A percentile compares a stretch with the other conserved stretches of the same genome.
Evolutionary conservation across 2,888 invertebrate species (phyloP).

Genomic region (Platypus cylindrus): DNA sequence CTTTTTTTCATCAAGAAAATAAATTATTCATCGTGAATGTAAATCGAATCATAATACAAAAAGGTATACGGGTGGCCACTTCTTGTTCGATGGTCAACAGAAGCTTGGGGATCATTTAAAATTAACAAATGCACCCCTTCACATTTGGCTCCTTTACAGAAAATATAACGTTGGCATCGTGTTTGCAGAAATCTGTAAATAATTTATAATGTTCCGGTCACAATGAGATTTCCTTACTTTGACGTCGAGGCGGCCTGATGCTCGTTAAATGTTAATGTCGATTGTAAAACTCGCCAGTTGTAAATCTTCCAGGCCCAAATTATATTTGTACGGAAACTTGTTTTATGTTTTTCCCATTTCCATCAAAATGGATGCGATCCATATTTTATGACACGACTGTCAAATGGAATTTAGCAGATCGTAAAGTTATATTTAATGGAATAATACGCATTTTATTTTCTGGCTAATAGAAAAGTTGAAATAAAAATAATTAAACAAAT

Average conservation of each 20-base stretch:
- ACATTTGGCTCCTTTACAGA: slow-evolving; percentile 2
- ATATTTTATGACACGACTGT: slow-evolving; percentile 26
- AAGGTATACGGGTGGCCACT: too few relatives aligned
- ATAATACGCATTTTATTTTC: slow-evolving; percentile 11
- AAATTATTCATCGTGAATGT: too few relatives aligned
- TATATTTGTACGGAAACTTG: slow-evolving; percentile 32
- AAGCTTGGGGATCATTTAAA: too few relatives aligned
- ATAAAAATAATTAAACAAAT: too few relatives aligned
- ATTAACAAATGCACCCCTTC: slow-evolving; percentile 8
- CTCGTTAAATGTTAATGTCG: slow-evolving; percentile 35
- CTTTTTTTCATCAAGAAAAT: too few relatives aligned
- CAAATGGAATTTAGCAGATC: slow-evolving; percentile 22
- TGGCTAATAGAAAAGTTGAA: neutral
- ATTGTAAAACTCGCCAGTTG: slow-evolving; percentile 36
- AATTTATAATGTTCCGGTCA: slow-evolving; percentile 26
- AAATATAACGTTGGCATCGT: slow-evolving; percentile 7
- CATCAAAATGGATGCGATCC: slow-evolving; percentile 24
- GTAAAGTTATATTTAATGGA: slow-evolving; percentile 18
- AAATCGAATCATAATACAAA: too few relatives aligned
- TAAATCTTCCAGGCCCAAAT: slow-evolving; percentile 32
- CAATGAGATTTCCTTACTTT: slow-evolving; percentile 31
- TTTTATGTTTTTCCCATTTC: slow-evolving; percentile 26
- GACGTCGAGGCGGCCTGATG: slow-evolving; percentile 19
- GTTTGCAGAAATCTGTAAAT: slow-evolving; percentile 22
- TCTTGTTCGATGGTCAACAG: too few relatives aligned